Conservation (phyloP, 2,888 invertebrate species). For the Ischnura elegans region DNA sequence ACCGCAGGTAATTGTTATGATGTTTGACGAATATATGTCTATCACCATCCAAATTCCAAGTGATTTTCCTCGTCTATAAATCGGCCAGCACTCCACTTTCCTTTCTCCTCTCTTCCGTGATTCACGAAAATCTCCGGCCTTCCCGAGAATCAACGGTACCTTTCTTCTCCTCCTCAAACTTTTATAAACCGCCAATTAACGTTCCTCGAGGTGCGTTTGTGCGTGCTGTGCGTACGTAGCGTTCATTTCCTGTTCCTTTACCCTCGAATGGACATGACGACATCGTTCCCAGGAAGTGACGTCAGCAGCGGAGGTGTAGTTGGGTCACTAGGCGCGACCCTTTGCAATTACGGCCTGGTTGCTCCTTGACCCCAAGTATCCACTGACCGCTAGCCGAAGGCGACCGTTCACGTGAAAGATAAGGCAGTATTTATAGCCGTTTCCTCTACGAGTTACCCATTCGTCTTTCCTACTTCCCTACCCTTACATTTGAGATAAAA, state of each 20-base stretch:
- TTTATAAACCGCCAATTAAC: background rate
- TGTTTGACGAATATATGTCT: no score
- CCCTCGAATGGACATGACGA: background rate
- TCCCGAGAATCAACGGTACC: background rate
- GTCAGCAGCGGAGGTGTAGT: background rate
- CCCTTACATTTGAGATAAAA: no score
- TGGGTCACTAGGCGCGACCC: constrained; percentile 37
- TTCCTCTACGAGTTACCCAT: background rate
- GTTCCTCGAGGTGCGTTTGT: background rate
- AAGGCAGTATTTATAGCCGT: no score
- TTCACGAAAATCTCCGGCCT: background rate
- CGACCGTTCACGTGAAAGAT: background rate
- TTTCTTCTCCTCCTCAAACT: no score
- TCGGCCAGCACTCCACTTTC: background rate
- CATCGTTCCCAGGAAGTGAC: constrained; percentile 32
- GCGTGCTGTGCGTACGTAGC: background rate
- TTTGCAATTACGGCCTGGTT: background rate
- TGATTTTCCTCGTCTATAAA: background rate
- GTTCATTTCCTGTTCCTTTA: background rate
- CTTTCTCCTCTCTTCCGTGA: background rate
- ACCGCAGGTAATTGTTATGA: no score
- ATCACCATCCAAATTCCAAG: no score
- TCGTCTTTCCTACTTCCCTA: background rate
- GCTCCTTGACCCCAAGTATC: background rate
- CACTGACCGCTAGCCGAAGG: background rate